phyloP scores from a whole-genome alignment of 2,113 vertebrate species.

The Madoqua kirkii region DNA sequence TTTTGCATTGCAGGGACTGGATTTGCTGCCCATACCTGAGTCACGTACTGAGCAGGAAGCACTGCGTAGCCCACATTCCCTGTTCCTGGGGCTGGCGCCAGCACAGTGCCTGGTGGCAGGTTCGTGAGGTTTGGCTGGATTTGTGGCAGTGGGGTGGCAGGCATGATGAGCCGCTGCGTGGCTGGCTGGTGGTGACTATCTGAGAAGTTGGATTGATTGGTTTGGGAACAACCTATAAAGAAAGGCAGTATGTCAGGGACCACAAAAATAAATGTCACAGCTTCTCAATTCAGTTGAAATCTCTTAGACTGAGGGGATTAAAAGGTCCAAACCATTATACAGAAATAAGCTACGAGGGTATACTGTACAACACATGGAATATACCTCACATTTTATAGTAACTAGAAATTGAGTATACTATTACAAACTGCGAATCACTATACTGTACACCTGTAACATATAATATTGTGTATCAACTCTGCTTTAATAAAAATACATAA shows the following conservation, averaged over 20 bases:
- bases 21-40: conserved; percentile 84
- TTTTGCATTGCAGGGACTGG: not conserved
- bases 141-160: conserved; percentile 94
- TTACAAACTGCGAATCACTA: not conserved
- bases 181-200: conserved; percentile 91
- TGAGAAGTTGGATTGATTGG: conserved; percentile 88
- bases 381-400: not conserved
- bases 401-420: not conserved
- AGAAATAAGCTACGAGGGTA: not conserved
- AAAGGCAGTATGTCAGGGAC: not conserved
- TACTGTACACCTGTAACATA: not conserved
- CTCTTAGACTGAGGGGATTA: not conserved
- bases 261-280: conserved; percentile 16
- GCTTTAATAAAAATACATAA: not conserved
- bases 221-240: conserved; percentile 91
- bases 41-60: conserved; percentile 95
- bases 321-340: not conserved
- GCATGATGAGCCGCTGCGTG: conserved; percentile 97
- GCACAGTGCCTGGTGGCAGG: conserved; percentile 93
- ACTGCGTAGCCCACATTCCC: conserved; percentile 95
- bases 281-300: not conserved
- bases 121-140: conserved; percentile 98
- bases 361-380: not conserved
- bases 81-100: conserved; percentile 91
- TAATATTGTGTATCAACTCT: not conserved